Evolutionary conservation across 2,113 vertebrate genomes (phyloP), one percentile per base, ranked within the genome.

Genomic region (Numenius arquata): DNA sequence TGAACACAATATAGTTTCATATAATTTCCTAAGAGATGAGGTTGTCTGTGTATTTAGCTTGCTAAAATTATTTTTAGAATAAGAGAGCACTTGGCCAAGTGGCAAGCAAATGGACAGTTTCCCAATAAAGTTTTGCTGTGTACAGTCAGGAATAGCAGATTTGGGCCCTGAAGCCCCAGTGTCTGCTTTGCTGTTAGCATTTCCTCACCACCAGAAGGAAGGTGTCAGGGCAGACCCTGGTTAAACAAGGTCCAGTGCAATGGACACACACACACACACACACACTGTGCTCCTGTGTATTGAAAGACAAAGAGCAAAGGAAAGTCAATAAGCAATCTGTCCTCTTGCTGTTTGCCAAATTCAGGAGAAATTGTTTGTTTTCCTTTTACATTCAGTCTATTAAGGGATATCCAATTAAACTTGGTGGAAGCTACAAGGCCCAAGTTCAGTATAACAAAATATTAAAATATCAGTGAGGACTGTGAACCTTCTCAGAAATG

Each of bases 241-340:
- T 48, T 52, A 36, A 76, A 36, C 18, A 21, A 29, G 36, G 55
- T 27, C 11, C 36, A 40, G 29, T 65, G 67, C 58, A 83, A 17
- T 27, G 48, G 47, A 23, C 47, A 47, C 45, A 47, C 45, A 47
- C 21, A 34, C 8, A 38, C 27, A 21, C 8, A 18, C 47, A 45
- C 15, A 22, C 3, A 29, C 43, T 19, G 29, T n/a, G 15, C 6
- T 72, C 27, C 52, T 11, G 6, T 75, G 62, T 25, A 85, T 75
- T 74, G 27, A 58, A 85, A 93, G 36, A 67, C 52, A 79, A 83
- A 91, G 53, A 83, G 38, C 62, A 68, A 73, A 87, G 56, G 34
- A 34, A 72, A 83, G 62, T 65, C 86, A 92, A 23, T 61, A 85
- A 72, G 71, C 27, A 75, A 68, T 67, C 56, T 61, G 29, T 88